A percentile compares a stretch with the other conserved stretches of the same genome.
These are phyloP conservation scores for Papilio protenor DNA, from an alignment of 2,888 invertebrate species.

Conservation along the genomic window DNA sequence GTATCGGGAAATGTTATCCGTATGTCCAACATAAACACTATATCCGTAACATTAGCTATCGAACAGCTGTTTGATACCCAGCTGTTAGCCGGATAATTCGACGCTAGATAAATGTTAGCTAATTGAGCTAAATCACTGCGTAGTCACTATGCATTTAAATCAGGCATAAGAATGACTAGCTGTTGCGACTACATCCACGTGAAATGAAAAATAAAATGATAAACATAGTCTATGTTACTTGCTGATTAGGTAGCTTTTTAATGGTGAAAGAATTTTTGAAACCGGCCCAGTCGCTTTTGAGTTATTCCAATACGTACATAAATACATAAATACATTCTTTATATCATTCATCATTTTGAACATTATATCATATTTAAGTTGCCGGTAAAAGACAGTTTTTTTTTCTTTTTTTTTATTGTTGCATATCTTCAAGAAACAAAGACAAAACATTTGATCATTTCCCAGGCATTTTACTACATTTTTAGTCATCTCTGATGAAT, in stretches of 20 bases:
- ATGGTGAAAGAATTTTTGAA: too few species aligned
- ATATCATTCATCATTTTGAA: too few species aligned
- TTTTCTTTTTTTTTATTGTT: neutral
- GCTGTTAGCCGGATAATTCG: constrained; percentile 26
- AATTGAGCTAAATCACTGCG: neutral
- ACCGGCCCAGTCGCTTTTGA: too few species aligned
- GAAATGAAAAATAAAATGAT: too few species aligned
- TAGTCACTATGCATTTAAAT: neutral
- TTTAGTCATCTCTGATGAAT: neutral
- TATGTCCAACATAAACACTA: constrained; percentile 5
- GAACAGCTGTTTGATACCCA: constrained; percentile 19
- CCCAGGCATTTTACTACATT: neutral
- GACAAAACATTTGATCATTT: neutral
- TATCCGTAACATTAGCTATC: constrained; percentile 27
- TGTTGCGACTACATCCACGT: too few species aligned
- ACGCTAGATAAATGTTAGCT: constrained; percentile 5
- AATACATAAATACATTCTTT: too few species aligned
- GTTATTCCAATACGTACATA: too few species aligned
- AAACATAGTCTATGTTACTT: too few species aligned
- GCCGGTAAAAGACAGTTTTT: neutral
- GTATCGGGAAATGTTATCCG: constrained; percentile 13
- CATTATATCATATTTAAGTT: too few species aligned
- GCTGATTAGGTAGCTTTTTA: too few species aligned
- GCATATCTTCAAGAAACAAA: neutral
- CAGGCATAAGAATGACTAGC: neutral